phyloP scores from a whole-genome alignment of 2,797 vertebrate species.

The Phrynocephalus forsythii region DNA sequence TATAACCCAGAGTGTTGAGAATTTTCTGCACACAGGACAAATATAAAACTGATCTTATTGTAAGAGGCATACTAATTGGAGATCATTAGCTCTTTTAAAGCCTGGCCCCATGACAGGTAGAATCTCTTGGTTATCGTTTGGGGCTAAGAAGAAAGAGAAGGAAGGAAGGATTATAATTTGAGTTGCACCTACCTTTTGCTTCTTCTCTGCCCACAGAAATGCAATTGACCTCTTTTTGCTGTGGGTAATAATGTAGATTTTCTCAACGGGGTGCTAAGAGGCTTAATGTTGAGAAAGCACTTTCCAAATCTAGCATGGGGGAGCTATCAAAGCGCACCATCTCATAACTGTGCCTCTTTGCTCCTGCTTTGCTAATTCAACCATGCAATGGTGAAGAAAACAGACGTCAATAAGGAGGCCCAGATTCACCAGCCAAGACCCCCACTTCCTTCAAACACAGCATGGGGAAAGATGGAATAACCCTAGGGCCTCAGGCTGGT shows the following conservation, averaged over 20 bases:
- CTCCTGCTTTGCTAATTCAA: conserved; percentile 22
- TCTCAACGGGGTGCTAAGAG: conserved; percentile 37
- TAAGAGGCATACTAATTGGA: background rate
- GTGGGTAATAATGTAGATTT: conserved; percentile 32
- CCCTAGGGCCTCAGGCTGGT: too few relatives aligned
- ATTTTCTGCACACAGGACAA: background rate
- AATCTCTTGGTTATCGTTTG: conserved; percentile 12
- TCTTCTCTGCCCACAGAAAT: conserved; percentile 23
- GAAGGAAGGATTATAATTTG: conserved; percentile 13
- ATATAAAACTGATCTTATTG: background rate
- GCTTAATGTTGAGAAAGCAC: conserved; percentile 41
- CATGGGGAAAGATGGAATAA: background rate
- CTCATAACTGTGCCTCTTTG: conserved; percentile 9
- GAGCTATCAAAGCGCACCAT: conserved; percentile 14
- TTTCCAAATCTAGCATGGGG: conserved; percentile 33
- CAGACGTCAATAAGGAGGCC: background rate
- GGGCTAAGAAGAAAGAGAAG: background rate
- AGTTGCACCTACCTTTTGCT: conserved; percentile 25
- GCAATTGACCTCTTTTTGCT: conserved; percentile 39
- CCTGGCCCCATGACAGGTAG: background rate
- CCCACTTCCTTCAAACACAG: background rate
- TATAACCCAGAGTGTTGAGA: background rate
- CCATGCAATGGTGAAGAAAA: conserved; percentile 5
- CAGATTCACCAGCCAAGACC: background rate
- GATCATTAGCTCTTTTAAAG: conserved; percentile 26